phyloP scores from a whole-genome alignment of 2,888 invertebrate genomes.

The Anticlea derivata region DNA sequence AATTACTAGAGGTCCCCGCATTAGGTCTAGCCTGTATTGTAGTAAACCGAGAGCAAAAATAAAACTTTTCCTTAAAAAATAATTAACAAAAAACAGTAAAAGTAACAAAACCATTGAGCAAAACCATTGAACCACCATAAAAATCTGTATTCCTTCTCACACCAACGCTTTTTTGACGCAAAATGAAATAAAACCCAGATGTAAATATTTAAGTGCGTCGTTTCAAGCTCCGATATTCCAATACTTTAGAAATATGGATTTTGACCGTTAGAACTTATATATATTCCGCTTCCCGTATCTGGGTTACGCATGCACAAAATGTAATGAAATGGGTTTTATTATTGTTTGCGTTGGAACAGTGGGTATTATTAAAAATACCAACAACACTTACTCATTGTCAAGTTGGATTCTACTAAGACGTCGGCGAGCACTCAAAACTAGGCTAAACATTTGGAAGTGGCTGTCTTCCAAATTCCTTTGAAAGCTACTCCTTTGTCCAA shows the following conservation, averaged over 20 bases:
- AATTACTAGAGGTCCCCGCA: no score
- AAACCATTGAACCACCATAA: no score
- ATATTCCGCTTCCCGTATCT: constrained; percentile 32
- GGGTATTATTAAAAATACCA: constrained; percentile 17
- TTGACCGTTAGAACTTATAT: constrained; percentile 21
- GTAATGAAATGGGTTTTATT: constrained; percentile 24
- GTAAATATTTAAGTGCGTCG: constrained; percentile 41
- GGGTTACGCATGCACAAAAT: constrained; percentile 26
- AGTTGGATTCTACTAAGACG: constrained; percentile 22
- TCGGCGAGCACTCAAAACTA: constrained; percentile 27
- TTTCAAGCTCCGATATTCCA: constrained; percentile 39
- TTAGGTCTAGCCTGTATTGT: no score
- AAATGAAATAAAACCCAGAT: constrained; percentile 33
- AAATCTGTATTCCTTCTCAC: constrained; percentile 31
- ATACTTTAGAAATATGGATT: constrained; percentile 46
- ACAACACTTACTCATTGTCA: constrained; percentile 28
- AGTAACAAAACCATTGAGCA: no score
- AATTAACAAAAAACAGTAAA: no score
- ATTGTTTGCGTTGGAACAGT: constrained; percentile 11
- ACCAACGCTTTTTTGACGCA: constrained; percentile 30
- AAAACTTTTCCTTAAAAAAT: no score
- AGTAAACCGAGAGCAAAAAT: no score
- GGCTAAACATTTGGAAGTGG: constrained; percentile 28
- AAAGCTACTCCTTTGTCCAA: constrained; percentile 14
- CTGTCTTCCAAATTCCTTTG: constrained; percentile 19